Base-by-base conservation (phyloP, 2,888 invertebrate species). In the Agelastica alni region DNA sequence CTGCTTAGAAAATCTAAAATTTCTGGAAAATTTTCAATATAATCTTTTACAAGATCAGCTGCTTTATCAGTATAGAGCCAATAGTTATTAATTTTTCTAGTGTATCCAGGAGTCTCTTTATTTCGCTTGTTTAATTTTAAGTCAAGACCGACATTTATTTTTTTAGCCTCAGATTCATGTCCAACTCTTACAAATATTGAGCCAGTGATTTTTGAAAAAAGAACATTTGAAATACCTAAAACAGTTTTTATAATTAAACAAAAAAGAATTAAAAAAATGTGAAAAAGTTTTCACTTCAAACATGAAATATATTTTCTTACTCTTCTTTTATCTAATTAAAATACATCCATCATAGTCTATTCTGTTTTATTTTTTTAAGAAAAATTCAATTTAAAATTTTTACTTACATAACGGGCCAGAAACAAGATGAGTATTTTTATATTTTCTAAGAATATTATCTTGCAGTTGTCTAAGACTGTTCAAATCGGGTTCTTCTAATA, bases 181-280 rank as follows among this genome's bases (percentile, higher is more conserved):
- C 59, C 58, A 0, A 60, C 57, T 1, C 83, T 75, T 1, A 96
- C 82, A 58, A 88, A 84, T 43, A 97, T 81, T 0, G 89, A 85
- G 1, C 96, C 96, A 0, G 96, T 96, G 48, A 98, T 83, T 5
- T 94, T 85, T 0, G 93, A 89, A 58, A 97, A 75, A 66, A 93
- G 79, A 64, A 87, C 84, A 0, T 83, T 73, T 22, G 84, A 84
- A 64, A 96, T 81, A 44, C 83, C 84, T 80, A 77, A n/a, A 68
- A 72, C 42, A 12, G 3, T 17, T 45, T 9, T 20, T 4, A 39
- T 3, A 14, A 34, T 34, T 32, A 39, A 18, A n/a, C n/a, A n/a
- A n/a, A n/a, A n/a, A n/a, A n/a, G n/a, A n/a, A n/a, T n/a, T n/a
- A n/a, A n/a, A n/a, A n/a, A n/a, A n/a, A n/a, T n/a, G n/a, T n/a